Evolutionary conservation across 2,113 vertebrate genomes (phyloP).

Genomic region (Panthera tigris): DNA sequence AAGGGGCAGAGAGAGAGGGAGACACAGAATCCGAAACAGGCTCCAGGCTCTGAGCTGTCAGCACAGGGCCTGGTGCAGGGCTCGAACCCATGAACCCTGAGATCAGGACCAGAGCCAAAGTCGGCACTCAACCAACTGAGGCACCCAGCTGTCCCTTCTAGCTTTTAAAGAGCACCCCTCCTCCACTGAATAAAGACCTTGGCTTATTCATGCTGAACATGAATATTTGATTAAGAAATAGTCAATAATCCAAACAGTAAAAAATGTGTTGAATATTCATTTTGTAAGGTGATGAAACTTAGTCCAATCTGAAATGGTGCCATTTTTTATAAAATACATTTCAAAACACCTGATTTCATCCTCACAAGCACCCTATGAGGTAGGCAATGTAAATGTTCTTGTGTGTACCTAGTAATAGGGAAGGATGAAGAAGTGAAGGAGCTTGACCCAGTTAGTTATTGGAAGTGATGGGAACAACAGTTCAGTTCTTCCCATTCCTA

Average conservation of each 20-base stretch:
- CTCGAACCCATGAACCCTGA: too few relatives aligned
- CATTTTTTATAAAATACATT: neutral
- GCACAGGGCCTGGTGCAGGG: too few relatives aligned
- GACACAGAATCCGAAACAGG: too few relatives aligned
- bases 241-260: neutral
- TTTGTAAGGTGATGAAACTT: neutral
- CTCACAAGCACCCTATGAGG: neutral
- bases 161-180: neutral
- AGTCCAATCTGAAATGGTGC: neutral
- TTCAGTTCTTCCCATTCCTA: neutral
- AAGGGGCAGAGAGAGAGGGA: too few relatives aligned
- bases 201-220: neutral
- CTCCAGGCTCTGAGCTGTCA: too few relatives aligned
- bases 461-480: neutral
- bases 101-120: too few relatives aligned
- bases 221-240: neutral
- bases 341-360: neutral
- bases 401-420: neutral
- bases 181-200: neutral
- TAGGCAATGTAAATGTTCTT: neutral
- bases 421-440: neutral
- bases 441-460: neutral
- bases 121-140: too few relatives aligned
- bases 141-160: neutral
- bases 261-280: neutral